Evolutionary conservation across 2,888 invertebrate species (phyloP).

Genomic region (Ceriagrion tenellum): DNA sequence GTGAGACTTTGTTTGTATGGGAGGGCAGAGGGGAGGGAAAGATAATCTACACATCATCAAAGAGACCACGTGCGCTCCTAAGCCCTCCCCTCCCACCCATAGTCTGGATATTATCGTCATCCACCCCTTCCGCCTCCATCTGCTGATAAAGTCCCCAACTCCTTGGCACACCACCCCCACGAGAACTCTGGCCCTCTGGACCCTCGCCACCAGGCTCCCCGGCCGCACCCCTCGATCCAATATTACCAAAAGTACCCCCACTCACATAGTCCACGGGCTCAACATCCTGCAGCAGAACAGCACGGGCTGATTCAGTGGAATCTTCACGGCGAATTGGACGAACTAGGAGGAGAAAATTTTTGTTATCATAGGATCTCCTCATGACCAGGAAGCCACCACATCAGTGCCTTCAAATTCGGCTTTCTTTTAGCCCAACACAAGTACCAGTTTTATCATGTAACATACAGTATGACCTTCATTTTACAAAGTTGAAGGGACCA

Average conservation of each 20-base stretch:
- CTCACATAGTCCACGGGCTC: conserved; percentile 84
- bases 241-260: conserved; percentile 33
- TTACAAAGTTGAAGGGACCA: no score
- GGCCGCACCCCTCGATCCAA: not conserved
- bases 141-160: conserved; percentile 56
- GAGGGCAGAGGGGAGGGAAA: not conserved
- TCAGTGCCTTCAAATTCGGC: no score
- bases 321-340: conserved; percentile 80
- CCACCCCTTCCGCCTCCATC: conserved; percentile 30
- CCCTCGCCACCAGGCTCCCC: not conserved
- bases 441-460: no score
- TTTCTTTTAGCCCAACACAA: no score
- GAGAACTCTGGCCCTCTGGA: not conserved
- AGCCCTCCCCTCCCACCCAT: conserved; percentile 28
- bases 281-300: conserved; percentile 88
- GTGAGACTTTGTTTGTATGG: not conserved
- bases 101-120: not conserved
- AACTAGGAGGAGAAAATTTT: conserved; percentile 74
- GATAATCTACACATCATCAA: conserved; percentile 29
- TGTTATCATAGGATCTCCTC: no score
- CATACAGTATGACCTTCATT: no score
- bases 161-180: conserved; percentile 16
- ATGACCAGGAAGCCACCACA: no score
- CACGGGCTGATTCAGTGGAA: conserved; percentile 86
- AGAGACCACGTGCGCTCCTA: conserved; percentile 48